Conservation (phyloP, 2,113 vertebrate genomes). For the Gallinago undulata region DNA sequence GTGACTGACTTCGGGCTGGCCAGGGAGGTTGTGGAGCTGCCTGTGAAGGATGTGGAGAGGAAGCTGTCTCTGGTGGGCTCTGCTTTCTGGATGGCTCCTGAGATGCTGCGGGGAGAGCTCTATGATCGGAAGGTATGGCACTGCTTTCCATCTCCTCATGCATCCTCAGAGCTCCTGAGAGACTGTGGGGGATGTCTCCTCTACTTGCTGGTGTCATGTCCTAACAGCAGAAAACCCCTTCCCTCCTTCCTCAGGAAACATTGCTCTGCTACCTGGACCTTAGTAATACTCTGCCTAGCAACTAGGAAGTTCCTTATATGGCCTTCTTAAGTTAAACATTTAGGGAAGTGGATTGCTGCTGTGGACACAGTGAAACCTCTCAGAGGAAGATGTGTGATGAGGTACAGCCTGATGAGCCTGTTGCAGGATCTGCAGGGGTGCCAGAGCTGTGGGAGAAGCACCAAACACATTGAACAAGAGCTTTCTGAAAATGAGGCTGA, state of each 20-base stretch:
- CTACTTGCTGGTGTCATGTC: neutral
- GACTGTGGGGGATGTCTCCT: neutral
- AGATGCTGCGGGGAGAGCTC: constrained; percentile 87
- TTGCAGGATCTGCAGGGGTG: neutral
- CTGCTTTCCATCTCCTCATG: neutral
- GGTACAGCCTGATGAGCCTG: neutral
- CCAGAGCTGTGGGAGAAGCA: neutral
- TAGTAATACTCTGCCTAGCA: neutral
- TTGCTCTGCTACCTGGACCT: neutral
- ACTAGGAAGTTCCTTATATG: neutral
- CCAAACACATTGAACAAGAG: neutral
- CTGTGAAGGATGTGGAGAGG: constrained; percentile 76
- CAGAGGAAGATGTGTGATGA: neutral
- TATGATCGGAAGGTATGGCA: constrained; percentile 83
- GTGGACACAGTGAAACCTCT: neutral
- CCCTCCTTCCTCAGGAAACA: neutral
- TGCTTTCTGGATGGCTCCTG: constrained; percentile 91
- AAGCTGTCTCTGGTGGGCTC: constrained; percentile 88
- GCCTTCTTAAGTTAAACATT: neutral
- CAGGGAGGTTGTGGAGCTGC: constrained; percentile 83
- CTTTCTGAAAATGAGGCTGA: neutral
- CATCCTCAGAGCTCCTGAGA: neutral
- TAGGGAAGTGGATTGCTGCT: neutral
- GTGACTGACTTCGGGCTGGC: constrained; percentile 88
- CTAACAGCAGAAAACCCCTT: neutral